A percentile compares a stretch with the other conserved stretches of the same genome.
Conservation (phyloP, 2,797 vertebrate species). For the Meda fulgida region DNA sequence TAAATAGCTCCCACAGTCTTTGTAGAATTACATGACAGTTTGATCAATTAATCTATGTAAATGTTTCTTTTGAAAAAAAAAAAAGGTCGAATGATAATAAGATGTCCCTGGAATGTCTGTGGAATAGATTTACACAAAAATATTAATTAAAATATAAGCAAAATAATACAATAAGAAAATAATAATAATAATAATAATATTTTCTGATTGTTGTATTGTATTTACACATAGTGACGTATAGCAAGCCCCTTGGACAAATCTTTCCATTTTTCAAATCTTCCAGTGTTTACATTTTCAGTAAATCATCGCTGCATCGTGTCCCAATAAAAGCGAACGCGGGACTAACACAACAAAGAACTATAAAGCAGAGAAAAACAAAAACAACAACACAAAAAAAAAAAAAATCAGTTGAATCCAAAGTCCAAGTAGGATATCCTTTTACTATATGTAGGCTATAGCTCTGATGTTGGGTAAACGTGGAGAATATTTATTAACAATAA, state of each 20-base stretch:
- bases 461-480: slow-evolving; percentile 40
- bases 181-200: slow-evolving; percentile 70
- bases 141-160: slow-evolving; percentile 66
- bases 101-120: slow-evolving; percentile 78
- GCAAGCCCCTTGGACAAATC: slow-evolving; percentile 26
- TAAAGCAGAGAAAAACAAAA: neutral
- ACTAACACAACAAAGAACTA: slow-evolving; percentile 20
- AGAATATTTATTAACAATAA: slow-evolving; percentile 54
- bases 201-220: slow-evolving; percentile 46
- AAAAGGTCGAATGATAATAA: slow-evolving; percentile 85
- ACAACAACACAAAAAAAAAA: neutral
- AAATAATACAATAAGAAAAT: slow-evolving; percentile 78
- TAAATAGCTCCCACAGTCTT: slow-evolving; percentile 88
- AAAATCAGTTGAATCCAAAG: neutral
- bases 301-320: slow-evolving; percentile 34
- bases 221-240: slow-evolving; percentile 48
- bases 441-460: neutral
- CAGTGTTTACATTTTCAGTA: slow-evolving; percentile 45
- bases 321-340: slow-evolving; percentile 13
- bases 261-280: slow-evolving; percentile 22
- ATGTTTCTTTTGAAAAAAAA: slow-evolving; percentile 74
- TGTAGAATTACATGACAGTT: slow-evolving; percentile 87
- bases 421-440: neutral
- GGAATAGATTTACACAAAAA: slow-evolving; percentile 41
- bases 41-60: slow-evolving; percentile 89